Evolutionary conservation across 2,888 invertebrate genomes (phyloP), one percentile per base, ranked within the genome.

Genomic region (Entomobrya multifasciata): DNA sequence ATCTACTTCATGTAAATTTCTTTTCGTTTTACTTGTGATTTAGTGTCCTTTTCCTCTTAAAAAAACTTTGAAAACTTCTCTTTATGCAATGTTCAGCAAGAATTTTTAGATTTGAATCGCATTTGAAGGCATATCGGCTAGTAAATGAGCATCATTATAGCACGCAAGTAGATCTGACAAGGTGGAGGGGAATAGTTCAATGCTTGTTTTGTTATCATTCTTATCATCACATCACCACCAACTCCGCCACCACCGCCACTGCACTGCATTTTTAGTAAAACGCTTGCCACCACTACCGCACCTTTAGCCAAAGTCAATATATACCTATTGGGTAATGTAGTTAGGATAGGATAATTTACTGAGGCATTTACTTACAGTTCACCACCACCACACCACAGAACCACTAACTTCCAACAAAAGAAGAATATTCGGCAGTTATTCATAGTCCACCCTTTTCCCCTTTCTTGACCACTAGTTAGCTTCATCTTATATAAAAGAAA

Each of bases 171-270:
- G 27, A 25, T 10, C 25, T 20, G 27, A 27, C 22, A 3, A 25
- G 60, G 65, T 4, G 72, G n/a, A 27, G 72, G 41, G 44, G 72
- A 13, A 72, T 72, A 72, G 52, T 74, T 49, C 36, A 25, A 25
- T 49, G 57, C 60, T 60, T 41, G 60, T 13, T 78, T 78, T 65
- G 41, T 76, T 57, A 76, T 49, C 57, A 60, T 60, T 60, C 30
- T 74, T 74, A 74, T 74, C 74, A 74, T 74, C 74, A 74, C 72
- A 55, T 74, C 74, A 49, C 36, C 74, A 55, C 74, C 57, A 25
- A 20, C 74, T 44, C 27, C 76, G 10, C 57, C 57, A 25, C 55
- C 52, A 57, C 57, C 30, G 13, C 52, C 74, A 22, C 17, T 57
- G 60, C 62, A 22, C 57, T 25, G 8, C 36, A 36, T 8, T 36